Evolutionary conservation across 2,888 invertebrate genomes (phyloP), one percentile per base, ranked within the genome.

Genomic region (Maniola hyperantus): DNA sequence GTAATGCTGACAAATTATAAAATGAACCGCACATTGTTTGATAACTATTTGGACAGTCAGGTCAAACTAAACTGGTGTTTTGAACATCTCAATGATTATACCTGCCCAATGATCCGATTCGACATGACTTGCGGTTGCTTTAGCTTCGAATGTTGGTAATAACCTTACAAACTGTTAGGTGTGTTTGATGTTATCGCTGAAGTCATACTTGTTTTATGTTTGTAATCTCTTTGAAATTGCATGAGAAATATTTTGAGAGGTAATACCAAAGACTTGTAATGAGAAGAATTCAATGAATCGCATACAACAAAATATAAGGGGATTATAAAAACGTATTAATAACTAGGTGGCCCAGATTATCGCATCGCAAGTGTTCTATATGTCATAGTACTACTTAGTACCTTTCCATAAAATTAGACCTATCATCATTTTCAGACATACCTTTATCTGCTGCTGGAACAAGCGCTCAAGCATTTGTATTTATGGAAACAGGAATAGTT

Each of bases 61-160:
- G 57, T 70, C 72, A 58, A 42, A 8, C 6, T 68, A 66, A 39
- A 20, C 65, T 74, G 73, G 73, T 60, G 46, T 55, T 69, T 8
- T 53, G 44, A 61, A 64, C 66, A 67, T 59, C 61, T 62, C 20
- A 13, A 26, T 58, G 42, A 57, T 66, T 60, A 57, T 34, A 58
- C 66, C 54, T 44, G 57, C 67, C 73, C 67, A 72, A 71, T 69
- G 71, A 73, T 71, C 71, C 71, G 71, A 74, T 73, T 71, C 72
- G 65, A 64, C 70, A 71, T 72, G 73, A 71, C 71, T 70, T 66
- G 69, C 65, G 66, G 65, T 71, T 68, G 65, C 54, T 68, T 73
- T 26, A 57, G 20, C 71, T 69, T 63, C 46, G 71, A 70, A 65
- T 55, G 69, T 70, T 62, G 57, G 44, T 60, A 61, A 39, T 55